Evolutionary conservation across 1,140 invertebrate species (phyloP), one percentile per base, ranked within the genome.

Genomic region (Trissolcus basalis): DNA sequence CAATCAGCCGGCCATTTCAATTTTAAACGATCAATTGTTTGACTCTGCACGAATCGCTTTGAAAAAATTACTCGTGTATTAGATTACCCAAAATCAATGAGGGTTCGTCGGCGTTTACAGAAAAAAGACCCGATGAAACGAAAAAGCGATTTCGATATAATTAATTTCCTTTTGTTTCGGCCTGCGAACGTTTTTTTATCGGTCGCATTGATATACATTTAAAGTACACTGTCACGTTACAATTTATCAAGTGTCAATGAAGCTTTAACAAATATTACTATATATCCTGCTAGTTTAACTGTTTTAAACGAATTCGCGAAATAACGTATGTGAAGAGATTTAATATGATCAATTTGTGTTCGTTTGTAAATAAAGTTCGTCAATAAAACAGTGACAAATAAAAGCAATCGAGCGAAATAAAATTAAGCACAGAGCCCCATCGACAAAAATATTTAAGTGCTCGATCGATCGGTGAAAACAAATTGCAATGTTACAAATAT

Each of bases 401-500:
- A 9, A 39, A 39, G 36, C 36, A 9, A 39, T 39, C 2, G 1
- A 44, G 13, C 12, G 11, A 44, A 44, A 13, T 13, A n/a, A 44
- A 12, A 12, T 12, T 12, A 44, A 7, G 43, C 43, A 44, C 7
- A 8, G 1, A 4, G 9, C 9, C n/a, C 6, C 11, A 44, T 13
- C 13, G 11, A 14, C 43, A 44, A 12, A 44, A 14, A n/a, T 44
- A 7, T 44, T 44, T 12, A n/a, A 39, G 19, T n/a, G 36, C 36
- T 9, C 1, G 3, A 39, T 39, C 36, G 36, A 39, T 27, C 19
- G 36, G 36, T n/a, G 13, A 44, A 13, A 44, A 44, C 12, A 44
- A 13, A 44, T 59, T 68, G 56, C 65, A 60, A 69, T 69, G 44
- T 69, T 69, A 69, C 65, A 69, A 69, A 56, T 69, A 60, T 69